These are phyloP conservation scores for Luscinia luscinia DNA, from an alignment of 2,797 vertebrate genomes.

Conservation along the genomic window DNA sequence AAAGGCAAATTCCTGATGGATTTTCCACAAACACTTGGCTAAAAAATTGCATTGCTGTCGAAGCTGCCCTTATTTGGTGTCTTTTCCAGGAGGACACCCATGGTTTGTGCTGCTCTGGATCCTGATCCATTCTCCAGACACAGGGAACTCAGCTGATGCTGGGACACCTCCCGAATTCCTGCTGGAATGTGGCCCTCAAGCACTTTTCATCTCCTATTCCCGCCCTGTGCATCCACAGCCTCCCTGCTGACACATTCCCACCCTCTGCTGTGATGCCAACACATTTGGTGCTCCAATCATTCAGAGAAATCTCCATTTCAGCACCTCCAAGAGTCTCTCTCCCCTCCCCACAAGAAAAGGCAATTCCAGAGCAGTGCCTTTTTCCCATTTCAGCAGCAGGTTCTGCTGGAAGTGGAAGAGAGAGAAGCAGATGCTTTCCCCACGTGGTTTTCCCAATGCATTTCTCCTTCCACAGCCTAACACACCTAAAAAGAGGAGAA, in stretches of 20 bases:
- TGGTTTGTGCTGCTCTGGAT: background rate
- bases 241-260: background rate
- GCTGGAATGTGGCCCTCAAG: background rate
- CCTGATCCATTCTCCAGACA: background rate
- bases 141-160: background rate
- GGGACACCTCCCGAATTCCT: background rate
- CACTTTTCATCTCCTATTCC: background rate
- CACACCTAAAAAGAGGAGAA: fast-evolving
- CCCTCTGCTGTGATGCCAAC: background rate
- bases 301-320: background rate
- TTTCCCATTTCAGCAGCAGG: background rate
- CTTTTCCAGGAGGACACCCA: background rate
- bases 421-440: background rate
- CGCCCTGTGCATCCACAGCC: background rate
- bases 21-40: background rate
- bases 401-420: background rate
- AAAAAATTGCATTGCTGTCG: fast-evolving
- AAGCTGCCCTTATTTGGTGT: background rate
- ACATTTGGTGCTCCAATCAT: background rate
- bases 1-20: background rate
- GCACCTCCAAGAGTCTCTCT: background rate
- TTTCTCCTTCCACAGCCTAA: background rate
- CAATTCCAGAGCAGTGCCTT: background rate
- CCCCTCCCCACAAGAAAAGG: background rate
- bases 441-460: fast-evolving